Evolutionary conservation across 2,797 vertebrate genomes (phyloP).

Genomic region (Champsocephalus esox): DNA sequence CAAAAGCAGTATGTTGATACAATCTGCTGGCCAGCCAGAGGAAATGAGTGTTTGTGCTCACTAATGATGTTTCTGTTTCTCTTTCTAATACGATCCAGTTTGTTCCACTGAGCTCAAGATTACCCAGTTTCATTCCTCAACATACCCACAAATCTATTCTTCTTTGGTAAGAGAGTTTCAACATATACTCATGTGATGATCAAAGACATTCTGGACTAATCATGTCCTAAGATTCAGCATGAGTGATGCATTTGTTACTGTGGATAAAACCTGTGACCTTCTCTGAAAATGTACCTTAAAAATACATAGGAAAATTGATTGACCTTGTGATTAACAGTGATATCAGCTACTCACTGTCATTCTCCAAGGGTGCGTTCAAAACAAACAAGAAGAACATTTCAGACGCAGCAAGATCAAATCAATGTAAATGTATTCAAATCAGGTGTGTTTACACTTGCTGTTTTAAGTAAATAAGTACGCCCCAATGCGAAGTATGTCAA

Average conservation of each 20-base stretch:
- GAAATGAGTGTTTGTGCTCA: slow-evolving; percentile 82
- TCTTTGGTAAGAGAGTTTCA: slow-evolving; percentile 30
- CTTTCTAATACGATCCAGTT: slow-evolving; percentile 65
- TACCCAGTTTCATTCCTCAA: slow-evolving; percentile 52
- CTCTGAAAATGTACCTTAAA: too few species aligned
- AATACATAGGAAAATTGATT: too few species aligned
- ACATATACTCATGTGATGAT: slow-evolving; percentile 4
- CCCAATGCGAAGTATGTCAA: too few species aligned
- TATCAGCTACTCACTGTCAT: not conserved
- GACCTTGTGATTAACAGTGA: not conserved
- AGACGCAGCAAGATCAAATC: too few species aligned
- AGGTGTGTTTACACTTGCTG: too few species aligned
- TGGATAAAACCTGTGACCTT: not conserved
- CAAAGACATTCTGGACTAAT: slow-evolving; percentile 18
- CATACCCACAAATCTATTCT: slow-evolving; percentile 50
- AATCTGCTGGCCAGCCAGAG: slow-evolving; percentile 72
- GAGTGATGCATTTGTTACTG: slow-evolving; percentile 1
- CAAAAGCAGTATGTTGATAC: slow-evolving; percentile 82
- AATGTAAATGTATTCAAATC: too few species aligned
- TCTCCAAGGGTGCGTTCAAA: not conserved
- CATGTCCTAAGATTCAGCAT: slow-evolving; percentile 18
- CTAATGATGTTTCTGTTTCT: slow-evolving; percentile 79
- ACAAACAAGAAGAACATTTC: too few species aligned
- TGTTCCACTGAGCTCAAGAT: slow-evolving; percentile 65
- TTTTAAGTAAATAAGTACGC: too few species aligned